Evolutionary conservation across 1,140 invertebrate genomes (phyloP).

Genomic region (Aphelinus certus): DNA sequence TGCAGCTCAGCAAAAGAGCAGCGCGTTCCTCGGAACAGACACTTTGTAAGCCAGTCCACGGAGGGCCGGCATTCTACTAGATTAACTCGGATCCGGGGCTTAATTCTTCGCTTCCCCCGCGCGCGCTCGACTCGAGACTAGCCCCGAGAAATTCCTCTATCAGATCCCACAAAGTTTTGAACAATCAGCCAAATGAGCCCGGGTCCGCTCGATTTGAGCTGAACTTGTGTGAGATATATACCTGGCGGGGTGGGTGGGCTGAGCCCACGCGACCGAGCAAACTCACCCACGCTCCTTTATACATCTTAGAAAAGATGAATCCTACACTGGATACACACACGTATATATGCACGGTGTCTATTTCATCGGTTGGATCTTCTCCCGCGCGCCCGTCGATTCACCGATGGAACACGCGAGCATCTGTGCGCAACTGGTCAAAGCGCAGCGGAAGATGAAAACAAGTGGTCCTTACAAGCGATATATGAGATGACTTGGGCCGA

Average conservation of each 20-base stretch:
- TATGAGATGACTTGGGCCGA: constrained; percentile 36
- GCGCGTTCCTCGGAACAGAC: background rate
- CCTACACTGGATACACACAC: background rate
- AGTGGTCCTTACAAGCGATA: constrained; percentile 45
- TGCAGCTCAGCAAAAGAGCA: too few relatives aligned
- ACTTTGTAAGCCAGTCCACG: constrained; percentile 1
- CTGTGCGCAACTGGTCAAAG: constrained; percentile 29
- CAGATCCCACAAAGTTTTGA: background rate
- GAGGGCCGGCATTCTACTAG: background rate
- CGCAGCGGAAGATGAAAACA: constrained; percentile 41
- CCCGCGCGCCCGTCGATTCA: background rate
- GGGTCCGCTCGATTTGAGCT: constrained; percentile 9
- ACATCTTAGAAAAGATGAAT: constrained; percentile 15
- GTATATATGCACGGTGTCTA: background rate
- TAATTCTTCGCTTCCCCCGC: constrained; percentile 1
- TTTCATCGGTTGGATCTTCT: constrained; percentile 2
- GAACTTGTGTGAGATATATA: background rate
- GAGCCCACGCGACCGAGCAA: background rate
- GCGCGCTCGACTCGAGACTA: background rate
- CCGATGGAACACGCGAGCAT: too few relatives aligned
- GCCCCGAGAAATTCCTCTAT: background rate
- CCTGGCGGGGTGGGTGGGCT: too few relatives aligned
- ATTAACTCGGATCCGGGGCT: constrained; percentile 14
- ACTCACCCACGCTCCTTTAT: background rate
- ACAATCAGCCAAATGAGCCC: constrained; percentile 17